phyloP scores from a whole-genome alignment of 1,140 invertebrate species.

The Aphelinus atriplicis region DNA sequence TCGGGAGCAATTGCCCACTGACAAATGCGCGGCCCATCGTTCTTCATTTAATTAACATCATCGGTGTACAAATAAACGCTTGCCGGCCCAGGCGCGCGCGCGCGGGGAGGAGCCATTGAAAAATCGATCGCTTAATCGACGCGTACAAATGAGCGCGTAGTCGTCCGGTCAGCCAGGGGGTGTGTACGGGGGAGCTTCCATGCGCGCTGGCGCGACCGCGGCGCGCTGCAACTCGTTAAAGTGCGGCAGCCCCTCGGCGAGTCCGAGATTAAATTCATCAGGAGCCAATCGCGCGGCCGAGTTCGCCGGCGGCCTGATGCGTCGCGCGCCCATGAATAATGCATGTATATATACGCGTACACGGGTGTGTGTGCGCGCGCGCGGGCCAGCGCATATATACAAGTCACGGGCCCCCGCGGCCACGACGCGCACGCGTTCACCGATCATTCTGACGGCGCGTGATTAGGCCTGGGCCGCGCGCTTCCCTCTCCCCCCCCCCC shows the following conservation, averaged over 20 bases:
- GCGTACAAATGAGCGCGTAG: conserved; percentile 28
- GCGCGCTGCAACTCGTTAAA: conserved; percentile 34
- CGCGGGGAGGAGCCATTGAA: conserved; percentile 21
- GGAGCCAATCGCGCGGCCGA: conserved; percentile 61
- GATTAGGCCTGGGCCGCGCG: conserved; percentile 28
- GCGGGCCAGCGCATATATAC: conserved; percentile 19
- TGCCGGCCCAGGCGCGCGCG: too few relatives aligned
- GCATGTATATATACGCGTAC: conserved; percentile 47
- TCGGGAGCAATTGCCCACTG: not conserved
- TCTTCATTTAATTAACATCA: conserved; percentile 39
- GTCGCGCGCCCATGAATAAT: conserved; percentile 60
- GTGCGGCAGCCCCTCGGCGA: conserved; percentile 56
- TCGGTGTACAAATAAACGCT: conserved; percentile 20
- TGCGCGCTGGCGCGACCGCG: too few relatives aligned
- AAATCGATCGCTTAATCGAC: conserved; percentile 39
- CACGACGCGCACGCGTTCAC: conserved; percentile 33
- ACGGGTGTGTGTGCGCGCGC: not conserved
- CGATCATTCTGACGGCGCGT: conserved; percentile 41
- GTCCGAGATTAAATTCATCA: conserved; percentile 67
- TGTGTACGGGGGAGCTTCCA: too few relatives aligned
- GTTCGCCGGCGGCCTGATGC: conserved; percentile 50
- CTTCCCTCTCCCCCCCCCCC: too few relatives aligned
- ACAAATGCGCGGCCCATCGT: conserved; percentile 24
- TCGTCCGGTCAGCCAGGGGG: too few relatives aligned
- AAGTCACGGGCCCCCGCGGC: too few relatives aligned